Evolutionary conservation across 2,113 vertebrate species (phyloP), one percentile per base, ranked within the genome.

Genomic region (Deroptyus accipitrinus): DNA sequence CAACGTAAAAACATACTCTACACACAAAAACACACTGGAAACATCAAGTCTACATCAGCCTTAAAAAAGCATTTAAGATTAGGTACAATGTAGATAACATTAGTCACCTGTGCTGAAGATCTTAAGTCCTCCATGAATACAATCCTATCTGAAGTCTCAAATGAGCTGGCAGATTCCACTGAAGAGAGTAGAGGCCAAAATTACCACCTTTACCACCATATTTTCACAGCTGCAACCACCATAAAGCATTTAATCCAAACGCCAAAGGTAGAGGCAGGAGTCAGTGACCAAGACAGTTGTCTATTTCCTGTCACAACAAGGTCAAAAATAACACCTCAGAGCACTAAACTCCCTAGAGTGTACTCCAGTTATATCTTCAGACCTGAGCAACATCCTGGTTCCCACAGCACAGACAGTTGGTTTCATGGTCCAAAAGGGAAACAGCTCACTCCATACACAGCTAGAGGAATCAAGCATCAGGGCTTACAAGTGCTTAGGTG

Each of bases 261-360:
- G 2, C 25, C 57, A 62, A 78, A 73, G 4, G 5, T 9, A 66
- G 46, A 72, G 3, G 20, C 3, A 18, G 20, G 14, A 91, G 41
- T 24, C 49, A 66, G 14, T 2, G 2, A 35, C 30, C 22, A 79
- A 61, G 13, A 37, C 0, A 5, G 12, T 27, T 23, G 31, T 4
- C 20, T 41, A 41, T 66, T 84, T 69, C 14, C 28, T 8, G 3
- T 31, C 19, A 63, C 70, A 92, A 54, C 9, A 55, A 73, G 17
- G 10, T 27, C 5, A 41, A 55, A 80, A 49, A 1, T 2, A 11
- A 17, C 8, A 10, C 2, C 37, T 0, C 24, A 10, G 13, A 44
- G 17, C 35, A 77, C 4, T 13, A 86, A 48, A 7, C 5, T 64
- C 44, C 68, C 35, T 10, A 12, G 16, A 57, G 12, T 0, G 7